These are phyloP conservation scores for Enteromius trimaculatus DNA, from an alignment of 2,797 vertebrate species.

Conservation along the genomic window DNA sequence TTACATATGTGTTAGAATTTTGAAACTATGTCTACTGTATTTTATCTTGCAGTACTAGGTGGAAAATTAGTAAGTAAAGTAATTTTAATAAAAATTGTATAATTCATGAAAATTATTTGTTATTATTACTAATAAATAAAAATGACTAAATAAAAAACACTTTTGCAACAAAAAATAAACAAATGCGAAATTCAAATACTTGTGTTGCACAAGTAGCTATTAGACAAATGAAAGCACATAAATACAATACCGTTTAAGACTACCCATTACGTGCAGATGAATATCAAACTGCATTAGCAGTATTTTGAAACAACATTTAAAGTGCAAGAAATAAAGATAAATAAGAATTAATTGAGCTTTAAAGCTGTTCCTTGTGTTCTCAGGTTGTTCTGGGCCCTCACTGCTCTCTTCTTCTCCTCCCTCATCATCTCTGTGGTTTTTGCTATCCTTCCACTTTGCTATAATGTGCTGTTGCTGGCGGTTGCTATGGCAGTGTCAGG, in stretches of 20 bases:
- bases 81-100: too few species aligned
- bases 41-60: not conserved
- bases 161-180: not conserved
- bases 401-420: constrained; percentile 86
- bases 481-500: constrained; percentile 93
- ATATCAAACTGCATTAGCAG: too few species aligned
- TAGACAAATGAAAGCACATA: not conserved
- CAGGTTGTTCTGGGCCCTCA: constrained; percentile 88
- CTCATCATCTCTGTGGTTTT: constrained; percentile 93
- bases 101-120: not conserved
- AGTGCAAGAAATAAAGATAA: not conserved
- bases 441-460: constrained; percentile 91
- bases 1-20: not conserved
- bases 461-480: constrained; percentile 87
- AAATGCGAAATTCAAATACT: not conserved
- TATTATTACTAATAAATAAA: not conserved
- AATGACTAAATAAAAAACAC: not conserved
- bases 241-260: not conserved
- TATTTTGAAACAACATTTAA: not conserved
- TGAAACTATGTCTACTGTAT: not conserved
- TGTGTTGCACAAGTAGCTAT: not conserved
- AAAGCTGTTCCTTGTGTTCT: not conserved
- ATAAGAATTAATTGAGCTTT: not conserved
- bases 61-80: too few species aligned
- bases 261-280: not conserved